A percentile compares a stretch with the other conserved stretches of the same genome.
These are phyloP conservation scores for Enteromius anoplus DNA, from an alignment of 2,797 vertebrate species.

Conservation along the genomic window DNA sequence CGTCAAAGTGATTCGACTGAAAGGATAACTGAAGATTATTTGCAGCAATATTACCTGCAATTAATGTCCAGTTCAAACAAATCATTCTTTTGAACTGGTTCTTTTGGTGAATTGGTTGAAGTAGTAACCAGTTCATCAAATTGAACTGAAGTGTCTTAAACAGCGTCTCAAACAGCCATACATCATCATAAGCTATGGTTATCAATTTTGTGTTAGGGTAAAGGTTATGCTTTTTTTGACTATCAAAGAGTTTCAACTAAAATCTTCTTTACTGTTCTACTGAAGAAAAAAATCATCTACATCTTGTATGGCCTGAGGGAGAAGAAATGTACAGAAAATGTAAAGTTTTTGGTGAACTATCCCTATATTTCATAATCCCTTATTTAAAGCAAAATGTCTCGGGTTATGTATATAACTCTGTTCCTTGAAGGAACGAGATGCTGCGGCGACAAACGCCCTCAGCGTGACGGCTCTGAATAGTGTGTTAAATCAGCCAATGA, in stretches of 20 bases:
- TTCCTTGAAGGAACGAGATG: too few relatives aligned
- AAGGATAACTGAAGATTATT: neutral
- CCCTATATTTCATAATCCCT: neutral
- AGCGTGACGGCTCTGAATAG: too few relatives aligned
- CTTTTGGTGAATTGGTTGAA: neutral
- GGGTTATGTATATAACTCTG: too few relatives aligned
- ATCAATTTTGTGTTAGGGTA: neutral
- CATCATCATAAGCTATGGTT: neutral
- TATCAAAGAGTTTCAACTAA: neutral
- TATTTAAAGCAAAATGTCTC: neutral
- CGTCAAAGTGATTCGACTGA: too few relatives aligned
- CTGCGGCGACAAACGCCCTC: too few relatives aligned
- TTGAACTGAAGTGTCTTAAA: neutral
- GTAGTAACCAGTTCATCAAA: neutral
- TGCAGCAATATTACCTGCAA: neutral
- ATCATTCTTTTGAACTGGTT: neutral
- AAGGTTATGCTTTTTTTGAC: neutral
- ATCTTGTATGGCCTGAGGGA: neutral
- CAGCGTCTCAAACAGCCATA: neutral
- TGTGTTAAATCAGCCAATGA: too few relatives aligned
- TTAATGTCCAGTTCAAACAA: neutral
- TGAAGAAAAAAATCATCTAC: neutral
- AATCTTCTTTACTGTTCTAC: neutral
- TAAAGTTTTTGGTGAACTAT: neutral
- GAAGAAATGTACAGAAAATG: neutral